Evolutionary conservation across 2,888 invertebrate species (phyloP), one percentile per base, ranked within the genome.

Genomic region (Barypeithes pellucidus): DNA sequence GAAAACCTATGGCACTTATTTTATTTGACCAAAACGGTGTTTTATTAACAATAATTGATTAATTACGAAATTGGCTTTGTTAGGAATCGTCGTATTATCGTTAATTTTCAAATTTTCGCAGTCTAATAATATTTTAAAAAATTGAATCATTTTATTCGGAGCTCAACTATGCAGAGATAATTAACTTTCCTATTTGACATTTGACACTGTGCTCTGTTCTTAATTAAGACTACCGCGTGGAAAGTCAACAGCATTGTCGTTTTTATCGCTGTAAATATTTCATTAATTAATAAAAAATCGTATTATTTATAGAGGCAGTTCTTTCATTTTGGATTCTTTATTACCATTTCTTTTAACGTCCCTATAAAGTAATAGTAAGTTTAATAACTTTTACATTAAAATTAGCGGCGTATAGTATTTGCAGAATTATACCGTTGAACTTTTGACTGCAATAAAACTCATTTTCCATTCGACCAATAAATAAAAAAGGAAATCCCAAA

Each of bases 151-250:
- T 33, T 29, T 29, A 29, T 52, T 57, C 12, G 20, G 12, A 47
- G 22, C 20, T 33, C 7, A 14, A 7, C 14, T 33, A 54, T 24
- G n/a, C n/a, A 11, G 33, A 33, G 16, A 50, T 70, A 60, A 72
- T 72, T 72, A 45, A 66, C 47, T 50, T 63, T 43, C n/a, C 72
- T 61, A 72, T 66, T 72, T 72, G 61, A 72, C 66, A 52, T 72
- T 72, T 72, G 66, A 72, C 72, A 66, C 43, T 20, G 47, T 24
- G 52, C 61, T 67, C 22, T 61, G 52, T 52, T 20, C 67, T 60
- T 43, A 67, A 72, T 67, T 72, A 72, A 72, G 24, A 57, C 16
- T 33, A 33, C 54, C 33, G 11, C 8, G 3, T 33, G 33, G 3
- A 33, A 57, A 33, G 33, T 24, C 33, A 57, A 33, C 16, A 57